A percentile compares a stretch with the other conserved stretches of the same genome.
Evolutionary conservation across 2,797 vertebrate species (phyloP).

Genomic region (Sebastes iracundus): DNA sequence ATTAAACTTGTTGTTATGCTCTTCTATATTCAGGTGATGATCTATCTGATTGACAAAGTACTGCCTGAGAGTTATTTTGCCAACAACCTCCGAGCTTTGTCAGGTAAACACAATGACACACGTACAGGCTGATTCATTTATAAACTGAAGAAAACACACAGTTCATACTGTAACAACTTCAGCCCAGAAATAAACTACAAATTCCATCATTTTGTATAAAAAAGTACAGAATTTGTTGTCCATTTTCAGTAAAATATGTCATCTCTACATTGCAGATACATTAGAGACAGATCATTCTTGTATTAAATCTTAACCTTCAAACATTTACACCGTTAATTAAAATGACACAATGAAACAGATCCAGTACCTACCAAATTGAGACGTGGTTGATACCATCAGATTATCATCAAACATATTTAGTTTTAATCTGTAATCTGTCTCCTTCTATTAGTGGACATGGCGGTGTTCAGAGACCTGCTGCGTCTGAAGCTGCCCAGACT

Average conservation of each 20-base stretch:
- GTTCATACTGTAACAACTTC: not conserved
- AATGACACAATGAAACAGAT: not conserved
- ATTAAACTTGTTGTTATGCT: not conserved
- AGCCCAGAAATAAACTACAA: not conserved
- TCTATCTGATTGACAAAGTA: conserved; percentile 98
- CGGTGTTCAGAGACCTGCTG: conserved; percentile 96
- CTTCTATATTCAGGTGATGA: conserved; percentile 90
- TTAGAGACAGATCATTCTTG: no score
- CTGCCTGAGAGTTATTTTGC: conserved; percentile 99
- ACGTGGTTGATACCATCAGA: no score
- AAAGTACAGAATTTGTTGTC: not conserved
- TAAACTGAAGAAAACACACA: not conserved
- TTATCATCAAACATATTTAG: not conserved
- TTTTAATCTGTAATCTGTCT: not conserved
- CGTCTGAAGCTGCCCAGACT: conserved; percentile 93
- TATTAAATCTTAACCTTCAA: no score
- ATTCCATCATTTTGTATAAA: not conserved
- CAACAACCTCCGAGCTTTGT: conserved; percentile 95
- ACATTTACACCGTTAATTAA: not conserved
- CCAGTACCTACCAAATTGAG: no score
- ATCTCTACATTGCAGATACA: no score
- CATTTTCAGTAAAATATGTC: no score
- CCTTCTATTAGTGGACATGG: conserved; percentile 91
- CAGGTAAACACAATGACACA: conserved; percentile 63
- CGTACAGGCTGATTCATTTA: not conserved